These are phyloP conservation scores for Choristoneura fumiferana DNA, from an alignment of 1,140 invertebrate genomes.

Conservation along the genomic window DNA sequence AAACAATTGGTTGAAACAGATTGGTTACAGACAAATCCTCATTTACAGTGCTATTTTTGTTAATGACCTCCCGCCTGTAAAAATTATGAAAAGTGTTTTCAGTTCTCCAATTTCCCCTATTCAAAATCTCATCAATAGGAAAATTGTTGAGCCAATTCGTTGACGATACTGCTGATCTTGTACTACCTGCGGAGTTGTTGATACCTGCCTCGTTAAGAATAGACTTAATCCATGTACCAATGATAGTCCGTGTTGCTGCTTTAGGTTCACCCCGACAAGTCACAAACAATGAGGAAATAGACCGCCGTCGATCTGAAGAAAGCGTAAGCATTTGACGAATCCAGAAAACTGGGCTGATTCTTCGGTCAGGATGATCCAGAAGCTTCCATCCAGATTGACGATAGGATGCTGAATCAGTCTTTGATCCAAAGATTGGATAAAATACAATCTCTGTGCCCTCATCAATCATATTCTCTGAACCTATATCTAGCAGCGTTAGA, in stretches of 20 bases:
- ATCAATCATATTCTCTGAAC: conserved; percentile 14
- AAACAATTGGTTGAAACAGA: background rate
- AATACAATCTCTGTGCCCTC: conserved; percentile 28
- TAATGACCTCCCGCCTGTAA: too few species aligned
- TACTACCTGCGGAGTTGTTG: conserved; percentile 24
- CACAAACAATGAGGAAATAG: conserved; percentile 26
- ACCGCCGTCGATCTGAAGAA: background rate
- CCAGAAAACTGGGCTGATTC: background rate
- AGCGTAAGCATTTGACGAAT: background rate
- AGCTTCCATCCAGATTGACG: conserved; percentile 30
- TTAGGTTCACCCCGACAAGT: conserved; percentile 23
- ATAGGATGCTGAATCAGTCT: conserved; percentile 31
- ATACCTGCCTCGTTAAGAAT: conserved; percentile 28
- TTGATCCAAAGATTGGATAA: conserved; percentile 46
- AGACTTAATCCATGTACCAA: conserved; percentile 29
- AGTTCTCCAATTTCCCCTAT: conserved; percentile 30
- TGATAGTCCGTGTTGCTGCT: too few species aligned
- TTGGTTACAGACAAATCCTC: background rate
- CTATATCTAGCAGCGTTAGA: conserved; percentile 36
- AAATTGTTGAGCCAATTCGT: conserved; percentile 29
- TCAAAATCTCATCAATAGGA: conserved; percentile 29
- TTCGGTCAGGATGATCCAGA: conserved; percentile 7
- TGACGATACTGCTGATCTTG: conserved; percentile 30
- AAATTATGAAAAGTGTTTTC: conserved; percentile 23
- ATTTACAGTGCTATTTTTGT: background rate